Conservation (phyloP, 2,797 vertebrate species). For the Amblyopsis hoosieri region DNA sequence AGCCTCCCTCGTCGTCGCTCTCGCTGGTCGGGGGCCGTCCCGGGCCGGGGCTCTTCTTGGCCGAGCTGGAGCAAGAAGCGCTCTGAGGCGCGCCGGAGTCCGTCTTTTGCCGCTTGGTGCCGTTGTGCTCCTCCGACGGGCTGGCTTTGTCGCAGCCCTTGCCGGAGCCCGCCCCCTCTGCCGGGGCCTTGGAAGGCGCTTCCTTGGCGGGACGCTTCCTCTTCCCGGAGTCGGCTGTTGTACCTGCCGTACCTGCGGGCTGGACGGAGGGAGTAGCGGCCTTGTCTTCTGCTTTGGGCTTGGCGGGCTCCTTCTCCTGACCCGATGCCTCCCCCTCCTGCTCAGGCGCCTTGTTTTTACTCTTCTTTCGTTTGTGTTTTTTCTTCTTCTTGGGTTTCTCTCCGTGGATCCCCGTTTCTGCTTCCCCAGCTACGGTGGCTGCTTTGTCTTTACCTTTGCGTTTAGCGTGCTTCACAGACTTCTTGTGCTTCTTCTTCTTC, state of each 20-base stretch:
- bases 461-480: slow-evolving; percentile 87
- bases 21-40: slow-evolving; percentile 86
- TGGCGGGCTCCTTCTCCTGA: slow-evolving; percentile 64
- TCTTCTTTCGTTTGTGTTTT: slow-evolving; percentile 93
- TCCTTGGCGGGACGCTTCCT: slow-evolving; percentile 82
- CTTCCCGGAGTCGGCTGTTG: slow-evolving; percentile 79
- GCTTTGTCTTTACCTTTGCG: slow-evolving; percentile 84
- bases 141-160: slow-evolving; percentile 76
- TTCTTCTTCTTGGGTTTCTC: slow-evolving; percentile 93
- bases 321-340: slow-evolving; percentile 52
- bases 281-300: slow-evolving; percentile 69
- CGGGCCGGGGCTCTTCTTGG: slow-evolving; percentile 71
- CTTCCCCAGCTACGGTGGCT: slow-evolving; percentile 73
- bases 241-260: slow-evolving; percentile 25
- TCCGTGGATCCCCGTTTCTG: slow-evolving; percentile 75
- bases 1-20: slow-evolving; percentile 86
- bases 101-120: slow-evolving; percentile 80
- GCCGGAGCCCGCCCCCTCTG: slow-evolving; percentile 75
- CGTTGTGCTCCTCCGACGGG: slow-evolving; percentile 81
- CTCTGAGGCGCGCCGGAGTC: slow-evolving; percentile 70
- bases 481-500: slow-evolving; percentile 99
- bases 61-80: slow-evolving; percentile 77
- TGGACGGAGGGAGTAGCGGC: slow-evolving; percentile 44
- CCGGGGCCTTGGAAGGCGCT: slow-evolving; percentile 75
- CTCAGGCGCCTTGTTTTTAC: slow-evolving; percentile 79